Percentiles rank a stretch among this genome's conserved stretches.
Conservation (phyloP, 2,888 invertebrate species). For the Eugnorisma glareosa region DNA sequence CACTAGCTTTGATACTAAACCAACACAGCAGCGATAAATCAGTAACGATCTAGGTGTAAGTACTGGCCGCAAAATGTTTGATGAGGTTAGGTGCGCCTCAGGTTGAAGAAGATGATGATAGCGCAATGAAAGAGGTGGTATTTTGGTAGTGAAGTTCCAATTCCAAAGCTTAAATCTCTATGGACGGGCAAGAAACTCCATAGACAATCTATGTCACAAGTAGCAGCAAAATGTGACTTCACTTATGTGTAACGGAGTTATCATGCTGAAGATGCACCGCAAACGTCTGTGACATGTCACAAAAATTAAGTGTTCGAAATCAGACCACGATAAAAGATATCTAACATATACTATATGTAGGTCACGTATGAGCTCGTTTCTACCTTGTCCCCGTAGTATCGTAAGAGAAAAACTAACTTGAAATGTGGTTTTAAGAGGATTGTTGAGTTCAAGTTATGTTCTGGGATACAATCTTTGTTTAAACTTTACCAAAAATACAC, state of each 20-base stretch:
- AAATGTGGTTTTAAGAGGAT: constrained; percentile 44
- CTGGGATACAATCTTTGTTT: constrained; percentile 15
- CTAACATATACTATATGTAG: background rate
- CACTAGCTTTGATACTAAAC: constrained; percentile 20
- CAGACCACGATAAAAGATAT: constrained; percentile 13
- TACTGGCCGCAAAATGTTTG: background rate
- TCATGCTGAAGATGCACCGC: background rate
- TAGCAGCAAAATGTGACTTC: background rate
- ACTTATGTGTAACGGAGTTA: background rate
- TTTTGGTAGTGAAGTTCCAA: background rate
- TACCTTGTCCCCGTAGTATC: constrained; percentile 30
- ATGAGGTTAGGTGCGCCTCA: background rate
- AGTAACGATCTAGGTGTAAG: background rate
- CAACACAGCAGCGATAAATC: constrained; percentile 18
- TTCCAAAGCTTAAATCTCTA: background rate
- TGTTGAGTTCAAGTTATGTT: constrained; percentile 15
- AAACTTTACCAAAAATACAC: constrained; percentile 9
- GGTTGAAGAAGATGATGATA: background rate
- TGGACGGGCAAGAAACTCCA: background rate
- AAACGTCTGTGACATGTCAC: background rate
- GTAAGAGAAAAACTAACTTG: constrained; percentile 41
- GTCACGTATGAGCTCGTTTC: constrained; percentile 38
- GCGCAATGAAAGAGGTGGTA: background rate
- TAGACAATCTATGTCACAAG: background rate
- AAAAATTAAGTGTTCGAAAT: constrained; percentile 1